Evolutionary conservation across 2,113 vertebrate species (phyloP).

Genomic region (Dicentrarchus labrax): DNA sequence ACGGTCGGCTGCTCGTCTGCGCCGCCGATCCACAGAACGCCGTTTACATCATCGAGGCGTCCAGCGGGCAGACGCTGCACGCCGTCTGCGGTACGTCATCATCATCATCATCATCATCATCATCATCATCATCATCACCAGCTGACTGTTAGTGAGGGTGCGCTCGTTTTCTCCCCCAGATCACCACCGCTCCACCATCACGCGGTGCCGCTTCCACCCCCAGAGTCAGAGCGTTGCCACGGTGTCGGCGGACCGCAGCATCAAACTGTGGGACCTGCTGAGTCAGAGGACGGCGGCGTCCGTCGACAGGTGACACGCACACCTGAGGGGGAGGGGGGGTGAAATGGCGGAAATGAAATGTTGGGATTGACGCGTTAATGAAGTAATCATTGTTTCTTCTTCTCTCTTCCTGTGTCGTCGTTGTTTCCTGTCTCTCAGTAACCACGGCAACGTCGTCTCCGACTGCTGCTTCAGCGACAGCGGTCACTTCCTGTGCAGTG

Average conservation of each 20-base stretch:
- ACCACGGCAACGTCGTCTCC: conserved; percentile 82
- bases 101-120: rapidly evolving
- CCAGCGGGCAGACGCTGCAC: conserved; percentile 56
- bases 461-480: conserved; percentile 86
- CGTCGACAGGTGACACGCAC: conserved; percentile 75
- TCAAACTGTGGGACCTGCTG: conserved; percentile 86
- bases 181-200: conserved; percentile 84
- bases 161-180: conserved; percentile 62
- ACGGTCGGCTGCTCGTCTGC: conserved; percentile 80
- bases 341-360: no score
- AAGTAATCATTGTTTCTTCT: no score
- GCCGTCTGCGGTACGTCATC: conserved; percentile 72
- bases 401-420: neutral
- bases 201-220: conserved; percentile 85
- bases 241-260: conserved; percentile 79
- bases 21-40: conserved; percentile 78
- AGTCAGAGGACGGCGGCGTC: conserved; percentile 78
- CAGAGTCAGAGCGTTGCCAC: conserved; percentile 82
- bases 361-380: no score
- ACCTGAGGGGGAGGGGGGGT: no score
- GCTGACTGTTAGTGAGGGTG: neutral
- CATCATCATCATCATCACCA: no score
- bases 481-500: conserved; percentile 85
- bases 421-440: conserved; percentile 66
- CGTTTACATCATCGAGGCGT: conserved; percentile 68